A percentile compares a stretch with the other conserved stretches of the same genome.
These are phyloP conservation scores for Acronicta aceris DNA, from an alignment of 2,888 invertebrate genomes.

Conservation along the genomic window DNA sequence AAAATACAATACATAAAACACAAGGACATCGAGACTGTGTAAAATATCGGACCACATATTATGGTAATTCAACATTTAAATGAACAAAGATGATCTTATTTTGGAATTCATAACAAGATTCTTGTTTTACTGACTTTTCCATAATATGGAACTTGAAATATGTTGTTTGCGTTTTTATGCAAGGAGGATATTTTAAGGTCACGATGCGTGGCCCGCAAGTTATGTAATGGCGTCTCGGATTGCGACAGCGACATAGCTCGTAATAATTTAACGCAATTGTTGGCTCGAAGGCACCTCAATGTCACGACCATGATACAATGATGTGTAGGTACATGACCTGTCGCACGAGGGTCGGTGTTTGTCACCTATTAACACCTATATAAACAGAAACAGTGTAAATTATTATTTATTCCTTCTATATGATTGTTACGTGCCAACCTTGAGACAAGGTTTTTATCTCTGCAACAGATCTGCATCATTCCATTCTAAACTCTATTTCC, in stretches of 20 bases:
- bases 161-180: slow-evolving; percentile 52
- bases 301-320: slow-evolving; percentile 79
- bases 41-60: slow-evolving; percentile 43
- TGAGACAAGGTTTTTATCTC: slow-evolving; percentile 22
- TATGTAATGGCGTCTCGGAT: slow-evolving; percentile 70
- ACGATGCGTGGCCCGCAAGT: slow-evolving; percentile 57
- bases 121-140: slow-evolving; percentile 53
- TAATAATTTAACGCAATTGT: slow-evolving; percentile 69
- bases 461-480: slow-evolving; percentile 19
- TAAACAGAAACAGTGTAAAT: slow-evolving; percentile 53
- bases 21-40: slow-evolving; percentile 14
- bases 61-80: slow-evolving; percentile 28
- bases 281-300: slow-evolving; percentile 74
- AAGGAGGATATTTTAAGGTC: slow-evolving; percentile 67
- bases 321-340: slow-evolving; percentile 73
- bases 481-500: slow-evolving; percentile 10
- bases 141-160: slow-evolving; percentile 44
- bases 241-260: slow-evolving; percentile 63
- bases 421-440: slow-evolving; percentile 57
- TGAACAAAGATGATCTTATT: slow-evolving; percentile 23
- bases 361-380: slow-evolving; percentile 59
- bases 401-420: slow-evolving; percentile 53
- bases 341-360: slow-evolving; percentile 64
- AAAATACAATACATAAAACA: slow-evolving; percentile 31
- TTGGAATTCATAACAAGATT: slow-evolving; percentile 30